Conservation (phyloP, 2,888 invertebrate genomes). For the Omphaloscelis lunosa region DNA sequence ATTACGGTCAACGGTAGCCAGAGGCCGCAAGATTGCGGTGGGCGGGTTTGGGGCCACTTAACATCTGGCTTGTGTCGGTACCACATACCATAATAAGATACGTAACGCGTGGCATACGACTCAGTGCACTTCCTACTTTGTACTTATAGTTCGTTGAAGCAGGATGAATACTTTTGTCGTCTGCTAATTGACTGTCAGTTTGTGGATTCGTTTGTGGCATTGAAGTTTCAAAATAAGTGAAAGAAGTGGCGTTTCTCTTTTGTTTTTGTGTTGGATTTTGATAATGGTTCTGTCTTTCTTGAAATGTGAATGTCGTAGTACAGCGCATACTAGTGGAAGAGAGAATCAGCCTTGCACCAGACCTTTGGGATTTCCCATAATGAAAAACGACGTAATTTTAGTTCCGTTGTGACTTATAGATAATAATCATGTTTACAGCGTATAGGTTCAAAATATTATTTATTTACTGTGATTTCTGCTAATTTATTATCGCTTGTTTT, state of each 20-base stretch:
- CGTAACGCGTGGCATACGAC: not conserved
- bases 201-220: not conserved
- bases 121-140: conserved; percentile 11
- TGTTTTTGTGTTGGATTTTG: not conserved
- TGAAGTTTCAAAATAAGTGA: not conserved
- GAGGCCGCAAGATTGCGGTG: conserved; percentile 7
- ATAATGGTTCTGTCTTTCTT: too few relatives aligned
- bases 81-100: not conserved
- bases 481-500: conserved; percentile 32
- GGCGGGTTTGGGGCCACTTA: conserved; percentile 23
- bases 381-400: not conserved
- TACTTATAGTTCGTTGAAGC: not conserved
- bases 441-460: conserved; percentile 5
- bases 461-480: conserved; percentile 7
- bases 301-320: not conserved
- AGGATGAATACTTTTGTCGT: not conserved
- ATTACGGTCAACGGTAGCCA: not conserved
- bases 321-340: not conserved
- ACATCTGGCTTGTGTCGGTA: not conserved
- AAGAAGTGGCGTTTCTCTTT: not conserved
- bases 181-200: conserved; percentile 5
- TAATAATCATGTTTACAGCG: conserved; percentile 10
- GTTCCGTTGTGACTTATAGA: not conserved
- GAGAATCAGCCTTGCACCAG: not conserved
- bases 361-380: not conserved